These are phyloP conservation scores for Hippoglossus hippoglossus DNA, from an alignment of 2,797 vertebrate genomes.

Conservation along the genomic window DNA sequence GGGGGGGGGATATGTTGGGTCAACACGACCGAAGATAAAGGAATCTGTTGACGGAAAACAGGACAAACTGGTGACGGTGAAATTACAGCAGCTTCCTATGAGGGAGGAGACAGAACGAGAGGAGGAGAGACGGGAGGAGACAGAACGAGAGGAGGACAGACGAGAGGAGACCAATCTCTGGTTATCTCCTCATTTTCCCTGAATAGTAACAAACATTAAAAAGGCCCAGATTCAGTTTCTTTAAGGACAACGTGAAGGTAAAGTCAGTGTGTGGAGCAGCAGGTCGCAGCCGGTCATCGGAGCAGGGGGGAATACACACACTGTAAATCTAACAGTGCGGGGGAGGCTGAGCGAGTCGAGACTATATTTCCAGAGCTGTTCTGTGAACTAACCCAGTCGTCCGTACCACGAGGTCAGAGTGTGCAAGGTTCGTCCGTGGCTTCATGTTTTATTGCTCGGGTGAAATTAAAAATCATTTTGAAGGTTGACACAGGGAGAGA, in stretches of 20 bases:
- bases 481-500: neutral
- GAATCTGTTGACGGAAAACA: constrained; percentile 53
- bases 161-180: neutral
- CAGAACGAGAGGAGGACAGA: neutral
- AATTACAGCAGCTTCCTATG: constrained; percentile 16
- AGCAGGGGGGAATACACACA: constrained; percentile 26
- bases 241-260: constrained; percentile 6
- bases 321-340: constrained; percentile 54
- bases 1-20: constrained; percentile 32
- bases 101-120: neutral
- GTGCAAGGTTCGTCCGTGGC: neutral
- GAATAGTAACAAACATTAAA: neutral
- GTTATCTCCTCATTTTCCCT: too few species aligned
- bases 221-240: neutral
- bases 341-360: constrained; percentile 34
- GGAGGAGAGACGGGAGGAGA: neutral
- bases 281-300: constrained; percentile 24
- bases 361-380: neutral
- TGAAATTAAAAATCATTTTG: constrained; percentile 3
- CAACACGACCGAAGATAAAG: constrained; percentile 15
- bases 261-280: constrained; percentile 8
- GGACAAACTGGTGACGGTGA: constrained; percentile 22
- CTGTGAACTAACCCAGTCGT: constrained; percentile 17
- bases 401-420: neutral
- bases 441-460: neutral